Evolutionary conservation across 2,113 vertebrate species (phyloP), one percentile per base, ranked within the genome.

Genomic region (Saccopteryx leptura): DNA sequence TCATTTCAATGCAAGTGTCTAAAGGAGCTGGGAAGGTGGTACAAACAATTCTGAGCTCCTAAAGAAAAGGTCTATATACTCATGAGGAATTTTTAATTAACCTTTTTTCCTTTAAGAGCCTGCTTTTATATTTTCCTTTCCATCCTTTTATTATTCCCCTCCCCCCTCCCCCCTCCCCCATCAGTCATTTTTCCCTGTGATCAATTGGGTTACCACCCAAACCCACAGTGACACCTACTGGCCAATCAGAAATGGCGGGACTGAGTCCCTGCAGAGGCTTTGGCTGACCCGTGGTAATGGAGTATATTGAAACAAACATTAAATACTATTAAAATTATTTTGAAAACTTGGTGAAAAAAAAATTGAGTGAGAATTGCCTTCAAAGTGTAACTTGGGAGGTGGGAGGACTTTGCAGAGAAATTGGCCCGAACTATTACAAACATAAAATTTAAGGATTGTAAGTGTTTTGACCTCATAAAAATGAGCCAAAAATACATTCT

Each of bases 191-290:
- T 88, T 94, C 83, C 52, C 66, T 87, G 2, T 39, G 82, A 69
- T 58, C 88, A 90, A 0, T 78, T 94, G 90, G 61, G 79, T 95
- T 89, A 84, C 96, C 96, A 96, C n/a, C 82, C 95, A 95, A 96
- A 97, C 97, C 93, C 97, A 97, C 96, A 97, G 96, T 97, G 97
- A 97, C 97, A 97, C 91, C 97, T 98, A 91, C 97, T 97, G 97
- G 96, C 72, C 95, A 69, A 56, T 88, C 23, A 54, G 56, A 71
- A 93, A 68, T 46, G 69, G n/a, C 33, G 1, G 15, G 75, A 15
- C 21, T 7, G 1, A 76, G 78, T 88, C 65, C 56, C 78, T 63
- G 90, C 52, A 61, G 58, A 65, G 89, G 90, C 46, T 46, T 88
- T 84, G 39, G 23, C 65, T 86, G 39, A 28, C 14, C 28, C 4